Evolutionary conservation across 1,140 invertebrate species (phyloP).

Genomic region (Acromyrmex heyeri): DNA sequence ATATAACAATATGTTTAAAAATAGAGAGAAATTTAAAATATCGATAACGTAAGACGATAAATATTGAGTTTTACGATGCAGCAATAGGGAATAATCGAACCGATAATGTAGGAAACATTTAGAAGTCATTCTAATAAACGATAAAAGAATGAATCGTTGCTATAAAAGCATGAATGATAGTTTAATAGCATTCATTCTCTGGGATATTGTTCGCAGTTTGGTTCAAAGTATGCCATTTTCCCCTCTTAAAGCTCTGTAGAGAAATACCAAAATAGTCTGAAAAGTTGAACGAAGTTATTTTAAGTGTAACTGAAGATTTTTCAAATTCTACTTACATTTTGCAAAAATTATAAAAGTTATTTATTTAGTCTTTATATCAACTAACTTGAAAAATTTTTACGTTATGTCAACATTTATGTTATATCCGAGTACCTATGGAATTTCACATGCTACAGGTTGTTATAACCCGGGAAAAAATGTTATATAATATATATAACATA

Average conservation of each 20-base stretch:
- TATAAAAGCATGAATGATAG: conserved; percentile 6
- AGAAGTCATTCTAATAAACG: neutral
- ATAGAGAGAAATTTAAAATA: conserved; percentile 1
- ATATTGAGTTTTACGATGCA: conserved; percentile 21
- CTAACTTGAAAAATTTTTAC: neutral
- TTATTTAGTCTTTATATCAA: neutral
- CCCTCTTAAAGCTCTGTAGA: neutral
- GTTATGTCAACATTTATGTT: neutral
- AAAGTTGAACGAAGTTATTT: neutral
- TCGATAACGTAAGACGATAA: neutral
- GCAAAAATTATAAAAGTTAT: neutral
- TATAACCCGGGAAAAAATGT: too few species aligned
- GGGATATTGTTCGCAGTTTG: neutral
- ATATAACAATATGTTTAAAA: neutral
- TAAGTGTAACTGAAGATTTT: neutral
- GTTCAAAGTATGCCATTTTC: neutral
- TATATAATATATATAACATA: too few species aligned
- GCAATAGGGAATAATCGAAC: neutral
- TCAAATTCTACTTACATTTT: neutral
- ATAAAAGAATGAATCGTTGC: conserved; percentile 11
- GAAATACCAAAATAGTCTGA: neutral
- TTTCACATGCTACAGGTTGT: neutral
- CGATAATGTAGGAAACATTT: conserved; percentile 6
- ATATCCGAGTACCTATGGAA: neutral
- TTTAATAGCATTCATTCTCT: neutral